A percentile compares a stretch with the other conserved stretches of the same genome.
These are phyloP conservation scores for Callyntrura sp. DNA, from an alignment of 2,888 invertebrate genomes.

Conservation along the genomic window DNA sequence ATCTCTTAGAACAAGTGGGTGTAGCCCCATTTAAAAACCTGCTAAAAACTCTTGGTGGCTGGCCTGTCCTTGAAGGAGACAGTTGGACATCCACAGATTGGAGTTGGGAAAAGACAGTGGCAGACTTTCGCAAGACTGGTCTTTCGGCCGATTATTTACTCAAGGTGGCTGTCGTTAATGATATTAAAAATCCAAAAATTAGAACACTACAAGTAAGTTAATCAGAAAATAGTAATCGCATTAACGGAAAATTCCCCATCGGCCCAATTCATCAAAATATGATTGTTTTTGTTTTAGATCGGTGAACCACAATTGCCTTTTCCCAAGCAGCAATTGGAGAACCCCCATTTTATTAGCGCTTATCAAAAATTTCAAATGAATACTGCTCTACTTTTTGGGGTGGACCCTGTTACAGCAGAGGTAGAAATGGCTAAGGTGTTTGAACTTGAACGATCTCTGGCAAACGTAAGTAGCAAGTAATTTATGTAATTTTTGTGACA, in stretches of 20 bases:
- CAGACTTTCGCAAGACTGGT: slow-evolving; percentile 91
- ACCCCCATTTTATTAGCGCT: slow-evolving; percentile 88
- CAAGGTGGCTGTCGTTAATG: slow-evolving; percentile 94
- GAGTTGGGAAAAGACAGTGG: slow-evolving; percentile 92
- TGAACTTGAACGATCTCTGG: slow-evolving; percentile 95
- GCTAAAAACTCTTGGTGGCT: slow-evolving; percentile 86
- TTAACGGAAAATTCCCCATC: slow-evolving; percentile 5
- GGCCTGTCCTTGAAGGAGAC: slow-evolving; percentile 85
- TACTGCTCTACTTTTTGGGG: slow-evolving; percentile 94
- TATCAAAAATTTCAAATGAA: slow-evolving; percentile 93
- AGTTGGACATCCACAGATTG: slow-evolving; percentile 84
- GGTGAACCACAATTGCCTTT: slow-evolving; percentile 85
- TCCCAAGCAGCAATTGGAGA: slow-evolving; percentile 84
- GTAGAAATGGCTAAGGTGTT: slow-evolving; percentile 92
- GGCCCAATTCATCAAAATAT: no score
- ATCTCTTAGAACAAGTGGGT: slow-evolving; percentile 85
- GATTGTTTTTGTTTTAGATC: slow-evolving; percentile 82
- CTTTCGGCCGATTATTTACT: slow-evolving; percentile 95
- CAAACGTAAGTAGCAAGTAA: slow-evolving; percentile 93
- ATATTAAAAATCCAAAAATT: slow-evolving; percentile 94
- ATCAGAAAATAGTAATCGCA: not conserved
- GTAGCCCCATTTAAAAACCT: slow-evolving; percentile 85
- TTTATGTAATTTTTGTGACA: no score
- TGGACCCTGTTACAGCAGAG: slow-evolving; percentile 89
- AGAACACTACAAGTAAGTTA: slow-evolving; percentile 93